Base-by-base conservation (phyloP, 2,113 vertebrate species). In the Macrotis lagotis region DNA sequence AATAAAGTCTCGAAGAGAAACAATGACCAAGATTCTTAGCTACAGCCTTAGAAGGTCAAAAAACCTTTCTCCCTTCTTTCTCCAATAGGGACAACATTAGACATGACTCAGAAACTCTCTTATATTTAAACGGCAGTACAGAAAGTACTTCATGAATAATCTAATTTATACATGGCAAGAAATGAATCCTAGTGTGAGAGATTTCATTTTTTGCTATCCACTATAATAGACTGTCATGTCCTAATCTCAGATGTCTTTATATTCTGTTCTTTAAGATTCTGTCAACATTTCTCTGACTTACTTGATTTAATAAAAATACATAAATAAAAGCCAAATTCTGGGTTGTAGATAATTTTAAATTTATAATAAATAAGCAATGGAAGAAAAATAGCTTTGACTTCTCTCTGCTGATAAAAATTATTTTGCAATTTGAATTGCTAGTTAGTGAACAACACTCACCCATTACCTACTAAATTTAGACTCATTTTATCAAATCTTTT, bases 201-300 rank as follows among this genome's bases (percentile, higher is more conserved):
- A 59, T 48, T 95, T 94, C 90, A 94, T 89, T 88, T 93, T 97
- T 96, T 50, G 94, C 47, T 96, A 96, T 92, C 92, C 95, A 91
- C 92, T 97, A 91, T 92, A 97, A 97, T 90, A 51, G 92, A 93
- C 48, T 91, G 91, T 91, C 94, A 6, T 95, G 91, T 50, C 95
- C 97, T 95, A 93, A 55, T 48, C 51, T 59, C 48, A 48, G 90
- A 97, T 91, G 94, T 91, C 83, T 94, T 89, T 90, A 74, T 44
- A 44, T 94, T 94, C 88, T 95, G 53, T 91, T 88, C 94, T 91
- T 95, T 91, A 92, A 94, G 90, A 92, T 91, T 95, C 93, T 31
- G 83, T 96, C 88, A 97, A 91, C 94, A 96, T 95, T 22, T 93
- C 74, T 51, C 53, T 88, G 95, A 53, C 92, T 95, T 92, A 91